Evolutionary conservation across 2,113 vertebrate species (phyloP), one percentile per base, ranked within the genome.

Genomic region (Cinclus mexicanus): DNA sequence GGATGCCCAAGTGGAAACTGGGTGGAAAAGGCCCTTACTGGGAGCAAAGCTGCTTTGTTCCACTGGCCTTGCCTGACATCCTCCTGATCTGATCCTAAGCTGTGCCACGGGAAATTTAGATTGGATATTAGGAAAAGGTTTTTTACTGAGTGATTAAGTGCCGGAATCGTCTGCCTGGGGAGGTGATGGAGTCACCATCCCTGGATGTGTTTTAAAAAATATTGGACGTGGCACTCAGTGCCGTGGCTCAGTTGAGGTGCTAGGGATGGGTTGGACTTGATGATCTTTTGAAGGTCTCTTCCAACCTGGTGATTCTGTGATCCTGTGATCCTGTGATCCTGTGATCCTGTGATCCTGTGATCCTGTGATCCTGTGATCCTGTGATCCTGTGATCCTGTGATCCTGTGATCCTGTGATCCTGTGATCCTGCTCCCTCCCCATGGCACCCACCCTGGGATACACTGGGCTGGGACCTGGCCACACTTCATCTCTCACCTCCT

Each of bases 31-130:
- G 7, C 6, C 2, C 1, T 37, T 33, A 33, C 53, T 63, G 86
- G 31, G 26, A 44, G 6, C 0, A 0, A 47, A 44, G 31, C 23
- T 53, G 28, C 74, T 78, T 63, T 69, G 12, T 37, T 25, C 29
- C 11, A 0, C 11, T 47, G 41, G 31, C 28, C 22, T 28, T 2
- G 22, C n/a, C 49, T 18, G 22, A 41, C 28, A 11, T 10, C 9
- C 2, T 50, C 35, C 21, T 0, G 0, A 29, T 37, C 25, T 0
- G 0, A 46, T 37, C 21, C 33, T 33, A 25, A 46, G 10, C 10
- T 46, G 61, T 1, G 2, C 33, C 7, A 21, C 46, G 33, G 21
- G 16, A 67, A 46, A 12, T 56, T 25, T 8, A 46, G 33, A 12
- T 12, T 56, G 21, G 39, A 37, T 46, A 5, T 31, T 24, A 31